Evolutionary conservation across 2,797 vertebrate genomes (phyloP).

Genomic region (Acanthurus lineatus): DNA sequence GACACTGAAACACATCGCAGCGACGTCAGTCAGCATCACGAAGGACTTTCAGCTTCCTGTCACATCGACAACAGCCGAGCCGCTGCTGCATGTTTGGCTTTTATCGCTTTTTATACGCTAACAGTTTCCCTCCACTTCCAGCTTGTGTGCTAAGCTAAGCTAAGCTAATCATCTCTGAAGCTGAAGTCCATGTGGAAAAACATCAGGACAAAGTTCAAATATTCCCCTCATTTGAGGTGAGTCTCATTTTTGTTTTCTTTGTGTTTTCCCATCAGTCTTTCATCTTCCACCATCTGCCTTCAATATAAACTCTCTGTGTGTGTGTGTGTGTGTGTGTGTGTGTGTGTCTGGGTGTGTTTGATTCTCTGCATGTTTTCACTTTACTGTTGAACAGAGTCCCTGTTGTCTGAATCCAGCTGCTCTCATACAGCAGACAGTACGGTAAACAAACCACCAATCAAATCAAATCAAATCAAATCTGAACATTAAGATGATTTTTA

Average conservation of each 20-base stretch:
- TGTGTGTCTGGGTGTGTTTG: no score
- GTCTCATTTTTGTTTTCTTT: constrained; percentile 3
- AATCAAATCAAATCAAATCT: no score
- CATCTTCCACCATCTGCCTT: constrained; percentile 12
- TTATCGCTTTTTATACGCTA: neutral
- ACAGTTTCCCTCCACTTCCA: neutral
- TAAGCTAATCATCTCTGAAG: neutral
- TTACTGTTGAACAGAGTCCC: no score
- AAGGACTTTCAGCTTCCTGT: neutral
- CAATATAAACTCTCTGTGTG: neutral
- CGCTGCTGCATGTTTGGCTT: no score
- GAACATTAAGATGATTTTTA: no score
- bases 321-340: neutral
- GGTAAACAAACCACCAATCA: no score
- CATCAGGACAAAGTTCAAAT: neutral
- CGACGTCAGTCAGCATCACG: neutral
- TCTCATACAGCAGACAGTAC: no score
- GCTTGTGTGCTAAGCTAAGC: constrained; percentile 23
- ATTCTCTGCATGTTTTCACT: no score
- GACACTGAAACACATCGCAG: constrained; percentile 37
- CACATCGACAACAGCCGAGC: no score
- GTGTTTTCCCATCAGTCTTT: constrained; percentile 22
- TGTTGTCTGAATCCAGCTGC: no score
- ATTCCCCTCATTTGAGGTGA: neutral
- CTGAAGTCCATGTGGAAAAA: no score